Evolutionary conservation across 2,113 vertebrate species (phyloP).

Genomic region (Prionailurus bengalensis): DNA sequence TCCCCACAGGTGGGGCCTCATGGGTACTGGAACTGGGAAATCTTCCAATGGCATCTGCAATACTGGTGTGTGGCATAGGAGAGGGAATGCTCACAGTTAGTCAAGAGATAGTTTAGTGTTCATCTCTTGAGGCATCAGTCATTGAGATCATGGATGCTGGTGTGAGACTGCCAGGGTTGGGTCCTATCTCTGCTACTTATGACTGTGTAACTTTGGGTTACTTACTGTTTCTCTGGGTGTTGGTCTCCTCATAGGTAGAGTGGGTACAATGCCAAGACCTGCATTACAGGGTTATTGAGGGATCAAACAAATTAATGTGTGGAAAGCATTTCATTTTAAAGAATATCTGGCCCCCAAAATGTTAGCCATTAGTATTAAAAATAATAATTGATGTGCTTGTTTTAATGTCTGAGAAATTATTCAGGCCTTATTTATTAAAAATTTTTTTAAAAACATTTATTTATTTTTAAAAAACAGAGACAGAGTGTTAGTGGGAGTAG

Average conservation of each 20-base stretch:
- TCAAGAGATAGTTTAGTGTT: neutral
- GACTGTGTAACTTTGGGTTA: neutral
- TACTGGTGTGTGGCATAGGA: neutral
- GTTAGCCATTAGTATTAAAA: neutral
- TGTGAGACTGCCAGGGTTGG: neutral
- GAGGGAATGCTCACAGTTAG: neutral
- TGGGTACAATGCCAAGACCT: neutral
- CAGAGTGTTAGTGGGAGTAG: no score
- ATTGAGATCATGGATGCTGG: neutral
- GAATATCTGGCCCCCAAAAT: neutral
- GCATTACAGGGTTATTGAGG: neutral
- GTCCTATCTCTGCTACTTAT: neutral
- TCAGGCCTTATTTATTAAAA: neutral
- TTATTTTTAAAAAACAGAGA: no score
- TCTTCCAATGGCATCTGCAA: neutral
- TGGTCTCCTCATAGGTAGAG: neutral
- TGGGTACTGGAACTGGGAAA: neutral
- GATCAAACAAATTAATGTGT: neutral
- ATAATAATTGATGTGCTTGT: neutral
- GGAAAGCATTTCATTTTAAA: slow-evolving; percentile 17
- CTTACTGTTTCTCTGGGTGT: neutral
- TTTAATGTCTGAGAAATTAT: slow-evolving; percentile 34
- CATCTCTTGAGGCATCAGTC: neutral
- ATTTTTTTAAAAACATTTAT: no score
- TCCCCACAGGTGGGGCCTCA: neutral